Evolutionary conservation across 37 sponge, comb jelly and placozoan species (phyloP).

Genomic region (Oopsacas minuta): DNA sequence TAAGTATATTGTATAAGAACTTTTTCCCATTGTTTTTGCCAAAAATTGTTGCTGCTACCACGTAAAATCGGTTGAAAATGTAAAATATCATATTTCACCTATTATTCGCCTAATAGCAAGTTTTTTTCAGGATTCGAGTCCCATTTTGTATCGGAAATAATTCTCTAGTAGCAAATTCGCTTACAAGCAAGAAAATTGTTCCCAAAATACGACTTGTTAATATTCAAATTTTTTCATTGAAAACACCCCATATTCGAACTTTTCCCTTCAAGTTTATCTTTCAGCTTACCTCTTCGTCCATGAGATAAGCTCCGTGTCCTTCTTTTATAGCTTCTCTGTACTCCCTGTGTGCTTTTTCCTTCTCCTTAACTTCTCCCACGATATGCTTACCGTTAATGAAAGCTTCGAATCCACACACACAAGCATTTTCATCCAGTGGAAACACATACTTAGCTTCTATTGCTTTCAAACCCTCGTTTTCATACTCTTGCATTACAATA

Average conservation of each 20-base stretch:
- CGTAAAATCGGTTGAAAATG: too few relatives aligned
- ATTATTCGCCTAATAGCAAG: too few relatives aligned
- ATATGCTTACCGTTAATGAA: slow-evolving; percentile 97
- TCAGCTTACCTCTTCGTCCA: slow-evolving; percentile 87
- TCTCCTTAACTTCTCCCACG: slow-evolving; percentile 94
- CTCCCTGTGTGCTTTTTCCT: slow-evolving; percentile 93
- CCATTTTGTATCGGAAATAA: too few relatives aligned
- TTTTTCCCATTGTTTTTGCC: too few relatives aligned
- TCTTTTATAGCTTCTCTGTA: slow-evolving; percentile 92
- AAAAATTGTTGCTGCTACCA: too few relatives aligned
- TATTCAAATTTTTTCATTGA: not conserved
- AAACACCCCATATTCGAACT: too few relatives aligned
- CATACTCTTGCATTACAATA: slow-evolving; percentile 72
- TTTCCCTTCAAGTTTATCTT: too few relatives aligned
- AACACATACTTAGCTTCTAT: slow-evolving; percentile 98
- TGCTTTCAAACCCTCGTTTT: slow-evolving; percentile 56
- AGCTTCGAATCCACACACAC: slow-evolving; percentile 97
- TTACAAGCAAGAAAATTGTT: too few relatives aligned
- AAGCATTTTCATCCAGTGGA: slow-evolving; percentile 87
- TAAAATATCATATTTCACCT: too few relatives aligned
- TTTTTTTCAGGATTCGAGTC: too few relatives aligned
- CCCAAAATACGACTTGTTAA: not conserved
- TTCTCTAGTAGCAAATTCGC: too few relatives aligned
- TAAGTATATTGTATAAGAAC: too few relatives aligned
- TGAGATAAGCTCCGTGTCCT: slow-evolving; percentile 99